A percentile compares a stretch with the other conserved stretches of the same genome.
These are phyloP conservation scores for Crocuta crocuta DNA, from an alignment of 2,113 vertebrate genomes.

Conservation along the genomic window DNA sequence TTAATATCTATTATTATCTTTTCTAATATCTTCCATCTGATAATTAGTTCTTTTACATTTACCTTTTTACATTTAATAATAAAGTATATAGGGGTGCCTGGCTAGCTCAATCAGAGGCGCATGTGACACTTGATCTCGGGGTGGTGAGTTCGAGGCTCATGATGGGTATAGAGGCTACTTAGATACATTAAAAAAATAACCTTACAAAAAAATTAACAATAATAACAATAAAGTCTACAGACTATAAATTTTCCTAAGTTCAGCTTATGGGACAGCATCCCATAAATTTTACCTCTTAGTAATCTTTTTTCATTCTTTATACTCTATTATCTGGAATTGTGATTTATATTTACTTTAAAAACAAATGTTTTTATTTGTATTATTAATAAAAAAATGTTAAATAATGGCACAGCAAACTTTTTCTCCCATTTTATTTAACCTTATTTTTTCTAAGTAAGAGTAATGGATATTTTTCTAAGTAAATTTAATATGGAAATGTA, in stretches of 20 bases:
- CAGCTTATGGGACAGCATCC: too few relatives aligned
- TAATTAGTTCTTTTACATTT: not conserved
- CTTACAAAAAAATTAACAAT: too few relatives aligned
- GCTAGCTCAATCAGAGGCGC: too few relatives aligned
- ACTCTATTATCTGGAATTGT: not conserved
- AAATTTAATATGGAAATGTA: not conserved
- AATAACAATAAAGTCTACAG: not conserved
- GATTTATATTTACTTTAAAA: not conserved
- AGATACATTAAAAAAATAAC: too few relatives aligned
- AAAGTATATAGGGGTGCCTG: not conserved
- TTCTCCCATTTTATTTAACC: not conserved
- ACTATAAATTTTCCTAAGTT: not conserved
- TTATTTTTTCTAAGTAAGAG: not conserved
- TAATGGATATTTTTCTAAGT: not conserved
- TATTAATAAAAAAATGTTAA: not conserved
- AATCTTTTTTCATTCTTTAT: not conserved
- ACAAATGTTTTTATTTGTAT: not conserved
- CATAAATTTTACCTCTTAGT: not conserved
- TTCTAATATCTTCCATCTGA: not conserved
- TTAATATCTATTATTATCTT: not conserved
- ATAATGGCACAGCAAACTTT: not conserved
- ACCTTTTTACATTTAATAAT: not conserved
- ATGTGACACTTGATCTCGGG: too few relatives aligned
- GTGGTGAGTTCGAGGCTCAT: too few relatives aligned
- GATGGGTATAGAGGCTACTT: too few relatives aligned